Conservation (phyloP, 2,888 invertebrate genomes). For the Hypercompe scribonia region DNA sequence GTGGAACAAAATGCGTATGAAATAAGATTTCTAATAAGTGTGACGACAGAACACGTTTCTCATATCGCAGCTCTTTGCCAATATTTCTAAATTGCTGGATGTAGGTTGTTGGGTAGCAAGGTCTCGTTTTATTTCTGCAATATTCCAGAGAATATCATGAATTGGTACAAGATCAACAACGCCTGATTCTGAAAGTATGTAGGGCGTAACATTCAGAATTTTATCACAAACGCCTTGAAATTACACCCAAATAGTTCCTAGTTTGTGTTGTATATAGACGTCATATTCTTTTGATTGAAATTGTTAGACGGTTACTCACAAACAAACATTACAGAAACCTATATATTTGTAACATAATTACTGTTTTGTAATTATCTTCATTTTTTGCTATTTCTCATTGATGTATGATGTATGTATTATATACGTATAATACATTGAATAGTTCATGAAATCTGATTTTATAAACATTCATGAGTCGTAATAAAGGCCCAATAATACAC, state of each 20-base stretch:
- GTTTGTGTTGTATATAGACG: background rate
- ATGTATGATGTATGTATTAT: background rate
- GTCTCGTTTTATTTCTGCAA: constrained; percentile 10
- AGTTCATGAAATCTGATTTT: too few species aligned
- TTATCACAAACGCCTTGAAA: background rate
- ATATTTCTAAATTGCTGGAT: constrained; percentile 48
- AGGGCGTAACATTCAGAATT: background rate
- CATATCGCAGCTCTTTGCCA: constrained; percentile 47
- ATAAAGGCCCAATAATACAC: too few species aligned
- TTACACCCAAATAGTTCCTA: background rate
- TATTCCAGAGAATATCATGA: constrained; percentile 1
- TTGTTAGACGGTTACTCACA: background rate
- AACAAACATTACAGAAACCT: background rate
- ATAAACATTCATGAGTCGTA: too few species aligned
- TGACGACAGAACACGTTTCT: constrained; percentile 48
- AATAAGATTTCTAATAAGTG: constrained; percentile 41
- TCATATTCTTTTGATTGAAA: background rate
- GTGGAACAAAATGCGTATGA: constrained; percentile 31
- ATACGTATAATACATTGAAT: too few species aligned
- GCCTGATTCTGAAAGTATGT: background rate
- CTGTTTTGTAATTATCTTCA: background rate
- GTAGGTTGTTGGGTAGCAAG: constrained; percentile 24
- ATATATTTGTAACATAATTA: background rate
- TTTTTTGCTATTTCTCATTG: too few species aligned
- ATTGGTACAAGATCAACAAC: background rate